Base-by-base conservation (phyloP, 2,113 vertebrate genomes). In the Hyperopisus bebe region DNA sequence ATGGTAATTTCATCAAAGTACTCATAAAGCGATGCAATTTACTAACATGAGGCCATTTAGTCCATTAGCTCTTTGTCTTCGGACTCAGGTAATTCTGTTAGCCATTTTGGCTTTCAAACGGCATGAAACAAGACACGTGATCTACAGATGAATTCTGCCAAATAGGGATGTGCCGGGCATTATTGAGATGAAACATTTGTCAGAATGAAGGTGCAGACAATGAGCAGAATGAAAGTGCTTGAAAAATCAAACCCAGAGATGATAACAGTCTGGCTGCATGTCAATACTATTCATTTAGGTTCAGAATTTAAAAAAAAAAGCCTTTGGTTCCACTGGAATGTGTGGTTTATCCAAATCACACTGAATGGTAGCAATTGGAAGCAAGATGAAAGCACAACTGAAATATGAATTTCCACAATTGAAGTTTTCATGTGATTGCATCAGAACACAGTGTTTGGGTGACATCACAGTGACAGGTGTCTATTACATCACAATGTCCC, bases 1-100 rank as follows among this genome's bases (percentile, higher is more conserved):
- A 50, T 51, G n/a, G 31, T 87, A 51, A 87, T 87, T 87, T 53
- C 47, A 87, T 87, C 85, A 87, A 87, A 87, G 27, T 87, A 39
- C 48, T 39, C 27, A 39, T 55, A 53, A 27, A 6, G 50, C 39
- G 13, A 87, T 87, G 50, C 85, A 87, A 39, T 87, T 87, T 87
- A 39, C 85, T 87, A 46, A 27, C 83, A 50, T 47, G 44, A 50
- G 46, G 50, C 50, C 48, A 13, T 87, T 53, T 53, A 35, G 31
- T 87, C 27, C 83, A 86, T 87, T 53, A 51, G 48, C 47, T 39
- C 27, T 87, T 87, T 31, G n/a, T 87, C 44, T 53, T 55, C 1
- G 31, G 27, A 39, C 50, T 39, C 3, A 17, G n/a, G n/a, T 51
- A 51, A 35, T 53, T 87, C 48, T 7, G 85, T 10, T 51, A 87